Base-by-base conservation (phyloP, 2,888 invertebrate genomes). In the Tigriopus californicus region DNA sequence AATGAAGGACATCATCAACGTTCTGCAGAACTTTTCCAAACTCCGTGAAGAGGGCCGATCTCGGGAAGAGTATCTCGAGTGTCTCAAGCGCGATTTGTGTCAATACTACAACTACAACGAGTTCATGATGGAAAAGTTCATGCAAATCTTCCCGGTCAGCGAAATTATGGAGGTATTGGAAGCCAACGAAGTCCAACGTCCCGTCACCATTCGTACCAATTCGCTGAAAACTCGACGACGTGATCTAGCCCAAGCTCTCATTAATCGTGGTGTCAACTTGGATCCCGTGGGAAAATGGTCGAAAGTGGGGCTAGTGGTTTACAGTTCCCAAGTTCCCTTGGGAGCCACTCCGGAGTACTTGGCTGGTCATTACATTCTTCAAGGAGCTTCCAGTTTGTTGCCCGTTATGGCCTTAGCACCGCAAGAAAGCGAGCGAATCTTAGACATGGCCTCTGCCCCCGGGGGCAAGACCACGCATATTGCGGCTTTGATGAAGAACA, bases 261-360 rank as follows among this genome's bases (percentile, higher is more conserved):
- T 98, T 60, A 88, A 88, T 68, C 79, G 97, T 67, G 98, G 98
- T 22, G 92, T 97, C 0, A 98, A 99, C 76, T 77, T 99, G 63
- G 97, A 99, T 74, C 95, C 97, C 0, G 79, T 98, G 60, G 97
- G 94, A 5, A 90, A 94, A 71, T 99, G 98, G 98, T 90, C 92
- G 53, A 97, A 94, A 75, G 89, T 95, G 20, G 98, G 98, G 12
- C 76, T 99, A 41, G 92, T 98, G 1, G 79, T 99, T 10, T 99
- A 91, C 71, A 91, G 87, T 64, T 85, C 95, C 0, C 88, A 91
- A 68, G 94, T 98, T 1, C 95, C 97, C 0, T 76, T 98, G 66
- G 97, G 95, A 63, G 98, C 98, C 1, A 98, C 98, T 0, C 97
- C 98, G 0, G 98, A 99, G 74, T 99, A 98, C 75, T 76, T 99